Evolutionary conservation across 2,113 vertebrate genomes (phyloP), one percentile per base, ranked within the genome.

Genomic region (Eublepharis macularius): DNA sequence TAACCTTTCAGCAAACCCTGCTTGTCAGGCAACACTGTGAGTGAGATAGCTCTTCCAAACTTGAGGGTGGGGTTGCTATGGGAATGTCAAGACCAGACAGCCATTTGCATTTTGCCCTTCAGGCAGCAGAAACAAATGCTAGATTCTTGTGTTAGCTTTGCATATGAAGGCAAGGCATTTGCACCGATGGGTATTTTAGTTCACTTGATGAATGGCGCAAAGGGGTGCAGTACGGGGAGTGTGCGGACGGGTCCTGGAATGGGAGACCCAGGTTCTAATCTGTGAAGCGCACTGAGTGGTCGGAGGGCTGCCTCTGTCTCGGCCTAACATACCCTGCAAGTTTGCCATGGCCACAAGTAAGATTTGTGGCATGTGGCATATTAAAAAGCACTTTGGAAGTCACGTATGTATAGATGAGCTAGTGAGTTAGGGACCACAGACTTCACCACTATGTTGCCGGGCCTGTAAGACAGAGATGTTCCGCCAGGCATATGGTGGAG

Each of bases 1-100:
- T 81, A 63, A 11, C 76, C 24, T 10, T 0, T 0, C 43, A 80
- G 65, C 12, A 26, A 17, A 80, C 4, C 83, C 47, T 1, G 0
- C 87, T 63, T 57, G 76, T 54, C 3, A 13, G 13, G 77, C 32
- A 17, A 72, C 4, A 24, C 72, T 0, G 65, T 4, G 82, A 19
- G 72, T 49, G 3, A 70, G 6, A 0, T 0, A 47, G 39, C 16
- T 39, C 19, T 7, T 32, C 34, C 73, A 39, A 26, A 57, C 47
- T 7, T 39, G 45, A 4, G 84, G 82, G 77, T 57, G 65, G 66
- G 66, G 89, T 91, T 93, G 94, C 91, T 92, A 93, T 92, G 91
- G 93, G 91, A 41, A 95, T 93, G 95, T 88, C 94, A 94, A 90
- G 80, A 73, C 39, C 93, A 92, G 91, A 17, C 76, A 24, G 76